phyloP scores from a whole-genome alignment of 1,140 invertebrate species.

The Nylanderia fulva region DNA sequence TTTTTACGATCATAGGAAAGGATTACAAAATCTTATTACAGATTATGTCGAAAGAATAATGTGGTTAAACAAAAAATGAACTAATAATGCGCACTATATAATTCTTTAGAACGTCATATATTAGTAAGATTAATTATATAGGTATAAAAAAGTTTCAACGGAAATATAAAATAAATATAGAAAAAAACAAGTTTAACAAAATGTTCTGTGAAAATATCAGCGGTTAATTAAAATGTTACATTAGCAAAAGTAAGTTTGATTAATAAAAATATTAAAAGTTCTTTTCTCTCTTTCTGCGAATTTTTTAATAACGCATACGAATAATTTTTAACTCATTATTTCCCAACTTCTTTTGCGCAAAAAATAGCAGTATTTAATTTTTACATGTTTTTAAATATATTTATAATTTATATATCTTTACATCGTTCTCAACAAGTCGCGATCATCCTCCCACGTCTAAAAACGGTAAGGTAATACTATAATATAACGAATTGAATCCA shows the following conservation, averaged over 20 bases:
- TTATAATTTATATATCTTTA: too few species aligned
- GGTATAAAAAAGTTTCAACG: too few species aligned
- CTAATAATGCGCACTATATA: not conserved
- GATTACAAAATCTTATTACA: conserved; percentile 14
- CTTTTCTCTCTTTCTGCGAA: too few species aligned
- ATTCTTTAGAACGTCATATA: not conserved
- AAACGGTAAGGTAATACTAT: not conserved
- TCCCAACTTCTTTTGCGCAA: not conserved
- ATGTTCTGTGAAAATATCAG: too few species aligned
- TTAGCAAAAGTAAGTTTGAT: too few species aligned
- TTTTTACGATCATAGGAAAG: not conserved
- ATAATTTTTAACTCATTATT: not conserved
- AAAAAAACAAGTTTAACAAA: too few species aligned
- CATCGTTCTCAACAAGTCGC: not conserved
- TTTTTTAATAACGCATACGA: too few species aligned
- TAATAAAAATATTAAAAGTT: too few species aligned
- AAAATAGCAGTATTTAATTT: not conserved
- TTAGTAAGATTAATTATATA: not conserved
- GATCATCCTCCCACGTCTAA: not conserved
- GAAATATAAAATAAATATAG: too few species aligned
- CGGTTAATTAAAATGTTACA: too few species aligned
- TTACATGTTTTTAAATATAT: too few species aligned
- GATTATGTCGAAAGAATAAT: not conserved
- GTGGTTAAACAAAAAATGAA: not conserved
- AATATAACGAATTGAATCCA: too few species aligned